Conservation (phyloP, 2,797 vertebrate genomes). For the Pangasius larnaudii region DNA sequence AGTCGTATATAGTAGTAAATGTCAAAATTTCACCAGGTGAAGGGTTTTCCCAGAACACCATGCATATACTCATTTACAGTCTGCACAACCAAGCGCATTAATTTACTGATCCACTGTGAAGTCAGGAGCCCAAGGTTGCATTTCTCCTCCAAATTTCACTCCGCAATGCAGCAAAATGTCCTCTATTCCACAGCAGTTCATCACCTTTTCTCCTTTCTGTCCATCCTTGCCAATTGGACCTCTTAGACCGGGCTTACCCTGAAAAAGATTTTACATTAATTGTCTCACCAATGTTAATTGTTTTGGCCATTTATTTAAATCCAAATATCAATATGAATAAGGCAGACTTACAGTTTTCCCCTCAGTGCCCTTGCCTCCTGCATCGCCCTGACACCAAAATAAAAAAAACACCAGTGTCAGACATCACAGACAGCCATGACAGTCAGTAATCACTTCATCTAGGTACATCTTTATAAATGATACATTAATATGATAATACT, state of each 20-base stretch:
- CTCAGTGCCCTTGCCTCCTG: slow-evolving; percentile 71
- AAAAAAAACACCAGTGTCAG: background rate
- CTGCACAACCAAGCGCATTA: slow-evolving; percentile 22
- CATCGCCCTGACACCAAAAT: slow-evolving; percentile 66
- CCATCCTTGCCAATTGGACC: slow-evolving; percentile 74
- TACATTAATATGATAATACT: background rate
- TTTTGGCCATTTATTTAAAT: slow-evolving; percentile 2
- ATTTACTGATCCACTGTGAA: slow-evolving; percentile 26
- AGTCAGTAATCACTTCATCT: background rate
- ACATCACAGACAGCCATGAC: background rate
- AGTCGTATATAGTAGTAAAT: background rate
- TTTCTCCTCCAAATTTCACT: slow-evolving; percentile 6
- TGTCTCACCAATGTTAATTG: slow-evolving; percentile 14
- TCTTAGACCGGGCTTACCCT: slow-evolving; percentile 75
- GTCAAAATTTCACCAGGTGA: background rate
- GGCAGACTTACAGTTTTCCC: slow-evolving; percentile 73
- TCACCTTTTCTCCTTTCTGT: slow-evolving; percentile 72
- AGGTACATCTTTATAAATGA: background rate
- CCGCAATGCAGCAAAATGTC: slow-evolving; percentile 34
- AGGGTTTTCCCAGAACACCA: slow-evolving; percentile 7
- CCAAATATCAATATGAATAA: slow-evolving; percentile 13
- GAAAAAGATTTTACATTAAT: slow-evolving; percentile 32
- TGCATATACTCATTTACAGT: slow-evolving; percentile 22
- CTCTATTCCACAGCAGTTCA: background rate
- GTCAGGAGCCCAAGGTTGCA: slow-evolving; percentile 17